A percentile compares a stretch with the other conserved stretches of the same genome.
phyloP scores from a whole-genome alignment of 2,797 vertebrate genomes.

The Pteropus rufus region DNA sequence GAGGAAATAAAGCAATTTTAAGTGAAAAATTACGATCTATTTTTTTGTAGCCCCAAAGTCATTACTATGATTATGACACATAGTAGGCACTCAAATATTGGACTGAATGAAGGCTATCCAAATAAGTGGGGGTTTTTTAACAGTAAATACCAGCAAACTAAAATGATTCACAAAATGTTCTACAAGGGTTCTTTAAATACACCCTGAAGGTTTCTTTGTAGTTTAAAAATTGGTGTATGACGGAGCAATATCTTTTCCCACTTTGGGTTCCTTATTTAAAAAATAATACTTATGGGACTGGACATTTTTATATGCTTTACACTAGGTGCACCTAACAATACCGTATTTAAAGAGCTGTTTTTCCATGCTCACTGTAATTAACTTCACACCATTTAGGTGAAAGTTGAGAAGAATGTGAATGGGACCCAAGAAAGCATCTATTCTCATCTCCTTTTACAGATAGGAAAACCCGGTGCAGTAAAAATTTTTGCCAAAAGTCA shows the following conservation, averaged over 20 bases:
- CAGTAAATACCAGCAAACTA: not conserved
- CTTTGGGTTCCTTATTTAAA: not conserved
- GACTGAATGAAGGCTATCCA: not conserved
- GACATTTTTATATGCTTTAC: not conserved
- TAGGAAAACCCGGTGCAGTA: not conserved
- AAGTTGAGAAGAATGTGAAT: not conserved
- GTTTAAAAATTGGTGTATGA: not conserved
- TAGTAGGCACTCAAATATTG: not conserved
- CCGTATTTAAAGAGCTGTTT: not conserved
- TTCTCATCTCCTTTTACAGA: not conserved
- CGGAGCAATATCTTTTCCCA: not conserved
- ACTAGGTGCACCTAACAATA: not conserved
- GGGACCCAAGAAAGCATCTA: not conserved
- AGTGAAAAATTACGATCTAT: not conserved
- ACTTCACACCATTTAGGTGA: not conserved
- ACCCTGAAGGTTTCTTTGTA: not conserved
- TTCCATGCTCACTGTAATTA: not conserved
- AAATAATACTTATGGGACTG: not conserved
- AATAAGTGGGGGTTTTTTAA: not conserved
- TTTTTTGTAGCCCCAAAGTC: not conserved
- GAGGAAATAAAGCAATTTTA: conserved; percentile 15
- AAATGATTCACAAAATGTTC: not conserved
- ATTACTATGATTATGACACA: not conserved
- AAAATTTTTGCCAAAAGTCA: not conserved
- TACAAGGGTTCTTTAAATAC: not conserved